These are phyloP conservation scores for Alouatta palliata DNA, from an alignment of 2,113 vertebrate species.

Conservation along the genomic window DNA sequence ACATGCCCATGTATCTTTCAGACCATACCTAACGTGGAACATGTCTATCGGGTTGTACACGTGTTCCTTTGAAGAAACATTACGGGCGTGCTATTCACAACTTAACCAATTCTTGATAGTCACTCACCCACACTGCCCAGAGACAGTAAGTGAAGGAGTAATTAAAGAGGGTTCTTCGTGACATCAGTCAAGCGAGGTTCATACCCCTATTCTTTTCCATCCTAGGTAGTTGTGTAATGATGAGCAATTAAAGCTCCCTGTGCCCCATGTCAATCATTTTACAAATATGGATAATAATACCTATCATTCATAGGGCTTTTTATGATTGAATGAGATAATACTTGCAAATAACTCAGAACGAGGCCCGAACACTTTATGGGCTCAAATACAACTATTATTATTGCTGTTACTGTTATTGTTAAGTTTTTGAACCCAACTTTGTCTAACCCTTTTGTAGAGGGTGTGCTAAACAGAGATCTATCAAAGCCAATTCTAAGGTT, in stretches of 20 bases:
- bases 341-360: too few relatives aligned
- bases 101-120: too few relatives aligned
- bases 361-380: not conserved
- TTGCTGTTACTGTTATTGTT: rapidly evolving
- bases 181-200: not conserved
- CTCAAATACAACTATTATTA: not conserved
- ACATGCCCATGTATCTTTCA: rapidly evolving
- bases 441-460: not conserved
- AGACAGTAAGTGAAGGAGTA: not conserved
- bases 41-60: rapidly evolving
- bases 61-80: not conserved
- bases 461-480: not conserved
- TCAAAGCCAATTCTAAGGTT: too few relatives aligned
- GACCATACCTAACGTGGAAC: rapidly evolving
- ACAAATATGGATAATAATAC: not conserved
- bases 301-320: rapidly evolving
- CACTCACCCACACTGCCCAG: not conserved
- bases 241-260: not conserved
- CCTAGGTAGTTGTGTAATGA: too few relatives aligned
- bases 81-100: rapidly evolving
- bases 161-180: not conserved
- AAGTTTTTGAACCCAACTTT: not conserved
- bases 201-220: not conserved
- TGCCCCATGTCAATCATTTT: not conserved
- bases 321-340: not conserved